A percentile compares a stretch with the other conserved stretches of the same genome.
These are phyloP conservation scores for Oncorhynchus nerka DNA, from an alignment of 2,113 vertebrate species.

Conservation along the genomic window DNA sequence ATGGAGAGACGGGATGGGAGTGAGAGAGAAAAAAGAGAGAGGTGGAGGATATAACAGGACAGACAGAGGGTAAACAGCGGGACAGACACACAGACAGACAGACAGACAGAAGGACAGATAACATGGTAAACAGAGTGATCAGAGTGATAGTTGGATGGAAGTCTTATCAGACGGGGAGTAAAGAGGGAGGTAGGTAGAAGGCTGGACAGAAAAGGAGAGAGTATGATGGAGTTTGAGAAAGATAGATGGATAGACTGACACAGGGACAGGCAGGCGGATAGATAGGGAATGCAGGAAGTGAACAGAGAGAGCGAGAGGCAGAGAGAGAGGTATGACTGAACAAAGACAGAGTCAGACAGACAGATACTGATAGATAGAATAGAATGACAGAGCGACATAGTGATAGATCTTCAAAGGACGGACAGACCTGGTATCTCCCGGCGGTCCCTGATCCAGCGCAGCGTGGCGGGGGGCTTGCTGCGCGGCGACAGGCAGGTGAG, in stretches of 20 bases:
- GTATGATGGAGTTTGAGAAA: background rate
- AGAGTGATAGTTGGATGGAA: conserved; percentile 20
- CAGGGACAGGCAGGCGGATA: background rate
- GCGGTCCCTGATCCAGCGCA: conserved; percentile 83
- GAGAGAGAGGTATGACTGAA: too few species aligned
- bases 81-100: too few species aligned
- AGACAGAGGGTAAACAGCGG: too few species aligned
- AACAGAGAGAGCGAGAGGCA: background rate
- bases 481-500: conserved; percentile 82
- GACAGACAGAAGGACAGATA: conserved; percentile 23
- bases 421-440: conserved; percentile 80
- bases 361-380: too few species aligned
- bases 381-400: too few species aligned
- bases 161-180: conserved; percentile 17
- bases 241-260: background rate
- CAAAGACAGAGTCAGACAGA: too few species aligned
- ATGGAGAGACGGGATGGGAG: background rate
- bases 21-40: background rate
- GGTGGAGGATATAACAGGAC: too few species aligned
- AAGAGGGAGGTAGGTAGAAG: background rate
- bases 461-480: conserved; percentile 81
- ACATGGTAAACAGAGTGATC: conserved; percentile 19
- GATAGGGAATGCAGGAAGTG: background rate
- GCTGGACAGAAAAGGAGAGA: background rate
- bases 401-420: too few species aligned